Conservation (phyloP, 2,797 vertebrate genomes). For the Xerus rutilus region DNA sequence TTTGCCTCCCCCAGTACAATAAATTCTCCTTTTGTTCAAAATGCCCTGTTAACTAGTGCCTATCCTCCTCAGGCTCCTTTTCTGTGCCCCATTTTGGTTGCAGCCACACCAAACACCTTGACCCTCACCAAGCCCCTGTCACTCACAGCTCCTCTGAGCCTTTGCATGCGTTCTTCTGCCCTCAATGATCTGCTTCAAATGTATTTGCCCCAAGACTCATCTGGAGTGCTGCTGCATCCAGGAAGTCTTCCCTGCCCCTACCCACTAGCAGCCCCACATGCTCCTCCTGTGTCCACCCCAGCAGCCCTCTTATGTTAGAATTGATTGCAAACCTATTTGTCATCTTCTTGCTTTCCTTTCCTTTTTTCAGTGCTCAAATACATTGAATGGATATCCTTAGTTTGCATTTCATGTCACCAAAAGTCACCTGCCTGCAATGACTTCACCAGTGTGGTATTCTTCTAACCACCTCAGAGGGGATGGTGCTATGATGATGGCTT, state of each 20-base stretch:
- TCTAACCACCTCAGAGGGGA: background rate
- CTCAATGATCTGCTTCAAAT: fast-evolving
- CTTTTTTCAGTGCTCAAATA: background rate
- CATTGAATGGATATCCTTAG: background rate
- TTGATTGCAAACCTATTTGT: background rate
- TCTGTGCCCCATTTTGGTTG: background rate
- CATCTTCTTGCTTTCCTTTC: background rate
- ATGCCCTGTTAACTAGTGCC: background rate
- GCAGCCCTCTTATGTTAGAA: background rate
- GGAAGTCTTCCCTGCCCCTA: background rate
- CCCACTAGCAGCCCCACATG: background rate
- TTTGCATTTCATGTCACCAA: background rate
- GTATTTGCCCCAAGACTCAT: background rate
- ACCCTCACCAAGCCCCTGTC: background rate
- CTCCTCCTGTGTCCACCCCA: background rate
- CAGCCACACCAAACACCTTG: background rate
- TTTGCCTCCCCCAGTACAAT: background rate
- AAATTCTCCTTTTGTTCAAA: background rate
- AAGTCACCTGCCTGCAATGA: background rate
- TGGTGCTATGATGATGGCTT: background rate
- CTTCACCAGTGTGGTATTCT: background rate
- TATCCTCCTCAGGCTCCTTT: background rate
- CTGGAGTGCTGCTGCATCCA: background rate
- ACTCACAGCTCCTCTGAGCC: background rate
- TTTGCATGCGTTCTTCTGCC: background rate